Percentiles rank a stretch among this genome's conserved stretches.
Evolutionary conservation across 2,113 vertebrate genomes (phyloP).

Genomic region (Castor canadensis): DNA sequence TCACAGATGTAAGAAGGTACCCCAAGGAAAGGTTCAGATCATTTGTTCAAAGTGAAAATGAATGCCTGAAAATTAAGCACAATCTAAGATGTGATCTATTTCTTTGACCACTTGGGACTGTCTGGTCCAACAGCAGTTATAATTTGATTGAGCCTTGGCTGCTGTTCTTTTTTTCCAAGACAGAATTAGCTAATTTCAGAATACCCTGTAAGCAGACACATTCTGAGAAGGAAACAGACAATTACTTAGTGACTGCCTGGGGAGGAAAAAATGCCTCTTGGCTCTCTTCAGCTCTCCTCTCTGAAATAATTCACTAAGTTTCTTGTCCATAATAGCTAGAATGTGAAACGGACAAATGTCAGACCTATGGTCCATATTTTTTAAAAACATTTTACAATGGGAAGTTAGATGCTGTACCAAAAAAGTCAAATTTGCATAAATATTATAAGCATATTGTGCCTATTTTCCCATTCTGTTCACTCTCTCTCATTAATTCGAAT

Average conservation of each 20-base stretch:
- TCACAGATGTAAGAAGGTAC: neutral
- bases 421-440: slow-evolving; percentile 58
- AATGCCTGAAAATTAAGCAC: slow-evolving; percentile 55
- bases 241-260: neutral
- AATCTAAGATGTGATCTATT: neutral
- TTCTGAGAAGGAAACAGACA: slow-evolving; percentile 8
- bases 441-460: slow-evolving; percentile 50
- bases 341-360: neutral
- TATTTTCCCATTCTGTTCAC: slow-evolving; percentile 58
- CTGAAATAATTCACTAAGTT: neutral
- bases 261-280: too few relatives aligned
- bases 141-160: slow-evolving; percentile 39
- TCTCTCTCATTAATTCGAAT: slow-evolving; percentile 53
- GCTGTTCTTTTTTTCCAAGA: slow-evolving; percentile 31
- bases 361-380: slow-evolving; percentile 20
- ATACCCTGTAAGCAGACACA: neutral
- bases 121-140: slow-evolving; percentile 16
- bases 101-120: slow-evolving; percentile 54
- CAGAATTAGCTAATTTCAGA: slow-evolving; percentile 44
- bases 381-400: neutral
- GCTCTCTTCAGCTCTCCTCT: neutral
- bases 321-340: neutral
- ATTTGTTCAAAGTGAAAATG: slow-evolving; percentile 41
- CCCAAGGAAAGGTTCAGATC: neutral
- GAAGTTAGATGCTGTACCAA: neutral